A percentile compares a stretch with the other conserved stretches of the same genome.
These are phyloP conservation scores for Tetranychus urticae DNA, from an alignment of 1,140 invertebrate genomes.

Conservation along the genomic window DNA sequence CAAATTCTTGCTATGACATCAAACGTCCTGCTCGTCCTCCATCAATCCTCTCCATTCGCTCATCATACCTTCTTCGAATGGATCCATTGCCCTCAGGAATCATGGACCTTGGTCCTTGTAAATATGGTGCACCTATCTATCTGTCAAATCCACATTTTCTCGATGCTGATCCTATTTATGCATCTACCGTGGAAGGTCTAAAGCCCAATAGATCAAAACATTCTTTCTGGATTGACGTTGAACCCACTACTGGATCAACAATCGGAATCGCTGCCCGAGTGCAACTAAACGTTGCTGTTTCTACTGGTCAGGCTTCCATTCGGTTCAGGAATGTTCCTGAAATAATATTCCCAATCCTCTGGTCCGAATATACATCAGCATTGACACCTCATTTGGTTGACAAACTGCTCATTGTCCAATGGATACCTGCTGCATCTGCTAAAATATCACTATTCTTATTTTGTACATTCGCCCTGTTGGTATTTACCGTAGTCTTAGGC, in stretches of 20 bases:
- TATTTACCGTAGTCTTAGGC: not conserved
- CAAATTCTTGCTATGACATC: conserved; percentile 6
- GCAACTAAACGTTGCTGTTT: conserved; percentile 13
- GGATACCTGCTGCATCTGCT: not conserved
- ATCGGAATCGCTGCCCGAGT: conserved; percentile 8
- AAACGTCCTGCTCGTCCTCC: not conserved
- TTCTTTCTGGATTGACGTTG: conserved; percentile 53
- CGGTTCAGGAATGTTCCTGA: conserved; percentile 12
- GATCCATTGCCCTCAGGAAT: conserved; percentile 7
- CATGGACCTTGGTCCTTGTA: conserved; percentile 7
- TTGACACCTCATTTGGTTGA: not conserved
- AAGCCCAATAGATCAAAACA: conserved; percentile 43
- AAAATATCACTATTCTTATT: not conserved
- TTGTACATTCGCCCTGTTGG: not conserved
- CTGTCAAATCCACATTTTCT: conserved; percentile 78
- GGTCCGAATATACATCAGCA: conserved; percentile 3
- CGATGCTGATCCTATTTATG: conserved; percentile 46
- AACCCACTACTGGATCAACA: conserved; percentile 34
- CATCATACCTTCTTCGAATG: not conserved
- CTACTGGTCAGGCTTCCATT: conserved; percentile 5
- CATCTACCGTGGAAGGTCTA: conserved; percentile 38
- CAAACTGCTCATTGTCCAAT: not conserved
- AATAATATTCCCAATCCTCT: conserved; percentile 14
- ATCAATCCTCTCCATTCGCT: not conserved
- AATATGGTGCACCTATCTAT: conserved; percentile 48